Evolutionary conservation across 1,140 invertebrate genomes (phyloP), one percentile per base, ranked within the genome.

Genomic region (Choristoneura fumiferana): DNA sequence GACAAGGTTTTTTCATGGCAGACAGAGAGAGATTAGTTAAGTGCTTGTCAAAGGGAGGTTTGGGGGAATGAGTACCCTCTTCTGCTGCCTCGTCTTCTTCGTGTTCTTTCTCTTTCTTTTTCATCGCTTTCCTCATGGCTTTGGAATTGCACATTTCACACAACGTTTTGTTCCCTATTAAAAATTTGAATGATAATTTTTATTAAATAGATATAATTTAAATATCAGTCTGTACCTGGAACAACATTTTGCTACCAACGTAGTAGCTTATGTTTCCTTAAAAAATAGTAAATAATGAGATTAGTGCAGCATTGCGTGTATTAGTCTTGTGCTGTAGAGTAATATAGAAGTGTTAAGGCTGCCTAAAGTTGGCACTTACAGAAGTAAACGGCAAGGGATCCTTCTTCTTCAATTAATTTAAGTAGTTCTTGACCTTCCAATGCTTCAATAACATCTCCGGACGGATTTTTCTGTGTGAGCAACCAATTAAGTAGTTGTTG

Each of bases 401-500:
- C 93, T 34, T 95, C 94, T 67, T 95, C 93, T 68, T 96, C 92
- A 62, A 98, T 96, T 13, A 97, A 78, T 58, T 94, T 91, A 15
- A 94, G 80, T n/a, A 98, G 88, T 65, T 94, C 93, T 75, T 95
- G 94, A 43, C 96, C 96, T 83, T 97, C 95, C 9, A 97, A 87
- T 67, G 95, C 95, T 90, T 98, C 96, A 69, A 98, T 98, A 39
- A 96, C 92, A 78, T 97, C 96, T 53, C 95, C 95, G 37, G 95
- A 94, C 53, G 96, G 95, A 90, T 97, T 95, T 79, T 98, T 97
- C 84, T 97, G 96, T 36, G 95, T 95, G 64, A 98, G 83, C 17
- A 98, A 87, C 97, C 97, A 98, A 80, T 94, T 95, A 1, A 98
- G 88, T 65, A 98, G 94, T 75, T 95, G 94, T 65, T 97, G 93